These are phyloP conservation scores for Zapornia atra DNA, from an alignment of 2,113 vertebrate genomes.

Conservation along the genomic window DNA sequence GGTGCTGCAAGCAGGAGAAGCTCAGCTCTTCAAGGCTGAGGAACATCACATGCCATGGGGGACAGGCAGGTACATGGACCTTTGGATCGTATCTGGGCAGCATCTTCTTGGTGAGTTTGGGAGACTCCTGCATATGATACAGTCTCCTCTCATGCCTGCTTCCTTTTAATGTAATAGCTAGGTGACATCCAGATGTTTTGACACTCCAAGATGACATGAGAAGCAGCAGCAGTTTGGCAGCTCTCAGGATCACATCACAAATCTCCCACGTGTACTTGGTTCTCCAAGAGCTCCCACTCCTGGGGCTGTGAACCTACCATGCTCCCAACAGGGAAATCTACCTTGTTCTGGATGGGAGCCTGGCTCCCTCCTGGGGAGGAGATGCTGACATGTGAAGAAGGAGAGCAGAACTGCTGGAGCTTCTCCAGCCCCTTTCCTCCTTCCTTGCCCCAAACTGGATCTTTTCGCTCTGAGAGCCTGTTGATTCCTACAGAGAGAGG, in stretches of 20 bases:
- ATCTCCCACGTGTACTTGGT: neutral
- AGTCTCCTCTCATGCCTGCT: neutral
- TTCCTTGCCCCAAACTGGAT: neutral
- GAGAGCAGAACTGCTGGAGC: accelerated
- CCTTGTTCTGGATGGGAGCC: neutral
- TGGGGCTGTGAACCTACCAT: neutral
- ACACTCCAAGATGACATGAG: neutral
- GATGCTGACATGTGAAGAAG: neutral
- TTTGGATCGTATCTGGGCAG: neutral
- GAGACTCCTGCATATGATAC: accelerated
- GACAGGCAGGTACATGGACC: neutral
- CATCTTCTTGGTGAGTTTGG: neutral
- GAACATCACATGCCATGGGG: neutral
- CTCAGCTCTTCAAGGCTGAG: neutral
- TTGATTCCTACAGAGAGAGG: neutral
- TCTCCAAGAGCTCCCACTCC: neutral
- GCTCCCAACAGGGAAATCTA: neutral
- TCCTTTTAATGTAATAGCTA: neutral
- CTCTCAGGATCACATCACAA: neutral
- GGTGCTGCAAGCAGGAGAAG: neutral
- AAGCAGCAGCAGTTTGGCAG: neutral
- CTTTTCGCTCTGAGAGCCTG: neutral
- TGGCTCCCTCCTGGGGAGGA: neutral
- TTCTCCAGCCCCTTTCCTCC: neutral
- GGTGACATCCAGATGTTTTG: neutral